Conservation (phyloP, 2,888 invertebrate species). For the Cheilosia variabilis region DNA sequence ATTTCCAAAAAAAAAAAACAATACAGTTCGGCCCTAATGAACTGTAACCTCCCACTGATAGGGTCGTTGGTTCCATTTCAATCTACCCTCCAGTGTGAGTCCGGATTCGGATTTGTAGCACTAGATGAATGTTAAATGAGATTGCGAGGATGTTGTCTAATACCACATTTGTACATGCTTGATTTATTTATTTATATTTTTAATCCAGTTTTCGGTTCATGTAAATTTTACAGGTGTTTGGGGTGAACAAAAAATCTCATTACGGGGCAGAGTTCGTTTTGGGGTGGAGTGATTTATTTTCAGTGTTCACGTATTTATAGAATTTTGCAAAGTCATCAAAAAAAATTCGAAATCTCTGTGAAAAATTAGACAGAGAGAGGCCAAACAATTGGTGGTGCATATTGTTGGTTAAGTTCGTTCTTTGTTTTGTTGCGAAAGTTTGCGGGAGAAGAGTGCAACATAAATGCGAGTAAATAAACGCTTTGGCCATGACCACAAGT, state of each 20-base stretch:
- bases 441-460: no score
- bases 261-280: conserved; percentile 15
- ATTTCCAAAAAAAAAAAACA: conserved; percentile 21
- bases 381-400: no score
- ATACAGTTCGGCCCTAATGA: conserved; percentile 45
- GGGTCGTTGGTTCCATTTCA: conserved; percentile 3
- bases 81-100: conserved; percentile 1
- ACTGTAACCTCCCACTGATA: neutral
- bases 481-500: no score
- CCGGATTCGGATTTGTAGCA: neutral
- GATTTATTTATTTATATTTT: conserved; percentile 57
- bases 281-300: conserved; percentile 31
- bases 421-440: no score
- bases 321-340: conserved; percentile 3
- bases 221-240: conserved; percentile 11
- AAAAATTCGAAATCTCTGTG: no score
- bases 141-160: conserved; percentile 51
- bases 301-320: conserved; percentile 20
- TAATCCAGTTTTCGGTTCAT: conserved; percentile 18
- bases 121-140: conserved; percentile 29
- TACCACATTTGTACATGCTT: conserved; percentile 49
- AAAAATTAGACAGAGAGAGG: no score
- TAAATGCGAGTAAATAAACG: no score
- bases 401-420: no score
- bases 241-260: neutral